Base-by-base conservation (phyloP, 2,888 invertebrate species). In the Adelognathus sp. region DNA sequence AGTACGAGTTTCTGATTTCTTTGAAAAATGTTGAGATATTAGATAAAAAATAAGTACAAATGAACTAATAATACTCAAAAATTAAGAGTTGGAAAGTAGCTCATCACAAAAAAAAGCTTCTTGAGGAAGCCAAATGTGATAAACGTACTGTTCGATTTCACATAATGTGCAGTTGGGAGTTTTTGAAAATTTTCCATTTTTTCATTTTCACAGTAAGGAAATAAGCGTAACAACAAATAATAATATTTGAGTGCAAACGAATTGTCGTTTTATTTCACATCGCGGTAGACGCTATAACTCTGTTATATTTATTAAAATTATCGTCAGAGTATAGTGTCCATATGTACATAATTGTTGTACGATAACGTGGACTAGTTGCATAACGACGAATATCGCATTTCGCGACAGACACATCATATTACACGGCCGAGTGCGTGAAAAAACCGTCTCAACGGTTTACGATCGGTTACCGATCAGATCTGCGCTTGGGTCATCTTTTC, bases 231-330 rank as follows among this genome's bases (percentile, higher is more conserved):
- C 6, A 7, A 27, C 7, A 14, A 54, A 31, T 14, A 14, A 39
- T 27, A 14, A 60, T 60, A 27, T 39, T 41, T 60, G 60, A 27
- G 60, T 60, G 41, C 41, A 60, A 60, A 60, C 60, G 41, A 60
- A 60, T 27, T 41, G 39, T 39, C 60, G 60, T 60, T 60, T 60
- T 60, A 60, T 60, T 60, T 60, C 41, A 39, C 41, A 60, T 60
- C 9, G 39, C n/a, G 41, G 24, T 60, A 27, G n/a, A 39, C 60
- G 27, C 39, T 27, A 1, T n/a, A 7, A 7, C 41, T 60, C 60
- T 7, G 60, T n/a, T n/a, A 14, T 11, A 41, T 39, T 60, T 21
- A n/a, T 14, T 36, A 21, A 27, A 6, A 41, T 39, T 2, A n/a
- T 7, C 39, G 14, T 27, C 24, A 24, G 16, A 60, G 14, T n/a